Evolutionary conservation across 2,888 invertebrate genomes (phyloP), one percentile per base, ranked within the genome.

Genomic region (Anthrax anthrax): DNA sequence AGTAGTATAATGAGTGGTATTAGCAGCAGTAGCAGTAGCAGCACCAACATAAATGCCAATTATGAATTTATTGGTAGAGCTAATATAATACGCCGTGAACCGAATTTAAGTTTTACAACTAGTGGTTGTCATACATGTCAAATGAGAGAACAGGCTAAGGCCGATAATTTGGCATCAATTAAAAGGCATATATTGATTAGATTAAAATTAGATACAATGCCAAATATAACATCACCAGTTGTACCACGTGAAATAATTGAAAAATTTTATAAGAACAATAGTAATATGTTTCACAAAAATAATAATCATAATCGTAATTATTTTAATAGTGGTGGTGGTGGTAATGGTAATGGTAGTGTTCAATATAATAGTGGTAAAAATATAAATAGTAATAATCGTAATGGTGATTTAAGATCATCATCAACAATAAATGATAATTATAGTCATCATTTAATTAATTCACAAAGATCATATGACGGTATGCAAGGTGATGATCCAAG

Each of bases 181-280:
- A 78, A 79, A 60, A 73, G 74, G 61, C 77, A 77, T 61, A 73
- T 80, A 50, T 67, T 80, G 48, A 73, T 73, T 53, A 77, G 79
- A 56, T 69, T 80, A 50, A 77, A 78, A 52, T 69, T 80, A 59
- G 67, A 72, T 49, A 72, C 73, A 55, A 72, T 77, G 40, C 80
- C 80, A 37, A 80, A 80, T 60, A 78, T 77, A 49, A 78, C 78
- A 17, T 65, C 75, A 55, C 77, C 78, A 19, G 68, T 70, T 44
- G 75, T 80, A 50, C 79, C 77, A 37, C 67, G 67, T 46, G 72
- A 72, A 51, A 69, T 76, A 55, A 69, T 77, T 64, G 69, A 74
- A 40, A 59, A 60, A 37, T 66, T 67, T 50, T 66, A 66, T 42
- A 64, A 61, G 48, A 59, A 58, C 32, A 59, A 58, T 13, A 61